Evolutionary conservation across 2,113 vertebrate species (phyloP), one percentile per base, ranked within the genome.

Genomic region (Uria aalge): DNA sequence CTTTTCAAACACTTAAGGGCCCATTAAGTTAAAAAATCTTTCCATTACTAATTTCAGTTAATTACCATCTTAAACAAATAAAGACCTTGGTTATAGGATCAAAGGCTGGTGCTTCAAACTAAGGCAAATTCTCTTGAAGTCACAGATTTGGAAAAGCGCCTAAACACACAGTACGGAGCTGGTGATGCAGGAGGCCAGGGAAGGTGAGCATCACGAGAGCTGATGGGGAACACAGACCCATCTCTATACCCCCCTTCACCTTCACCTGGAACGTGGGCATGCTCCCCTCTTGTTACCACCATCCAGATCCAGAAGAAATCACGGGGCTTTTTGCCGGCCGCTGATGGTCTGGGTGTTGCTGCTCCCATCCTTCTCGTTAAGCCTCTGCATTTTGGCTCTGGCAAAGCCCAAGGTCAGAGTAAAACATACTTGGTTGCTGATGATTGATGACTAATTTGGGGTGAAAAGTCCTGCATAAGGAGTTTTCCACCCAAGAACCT

Each of bases 41-140:
- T 96, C 94, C 95, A 97, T 95, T 93, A 93, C 90, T 85, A 59
- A 93, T 94, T 94, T 93, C 85, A 92, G 36, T 64, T 94, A 95
- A 97, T 96, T 97, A 63, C 63, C 69, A 50, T 53, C 88, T 94
- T 86, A 92, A 88, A 80, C 21, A 83, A 96, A 86, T 88, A 94
- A 87, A 95, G 77, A 48, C 36, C 29, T 95, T 66, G 63, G 68
- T 81, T 91, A 30, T 40, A 48, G 29, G 52, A 88, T 96, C 96
- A 97, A 96, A 97, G 86, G 77, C 60, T 57, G 48, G 59, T 82
- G 56, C 72, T 96, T 89, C 71, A 91, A 88, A 74, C 69, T 34
- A 8, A 63, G 36, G 74, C 73, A 47, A 91, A 91, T 73, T 89
- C 62, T 72, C 79, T 92, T 69, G 57, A 90, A 94, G 74, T 90